Percentiles rank a stretch among this genome's conserved stretches.
Conservation (phyloP, 2,797 vertebrate genomes). For the Bradypodion pumilum region DNA sequence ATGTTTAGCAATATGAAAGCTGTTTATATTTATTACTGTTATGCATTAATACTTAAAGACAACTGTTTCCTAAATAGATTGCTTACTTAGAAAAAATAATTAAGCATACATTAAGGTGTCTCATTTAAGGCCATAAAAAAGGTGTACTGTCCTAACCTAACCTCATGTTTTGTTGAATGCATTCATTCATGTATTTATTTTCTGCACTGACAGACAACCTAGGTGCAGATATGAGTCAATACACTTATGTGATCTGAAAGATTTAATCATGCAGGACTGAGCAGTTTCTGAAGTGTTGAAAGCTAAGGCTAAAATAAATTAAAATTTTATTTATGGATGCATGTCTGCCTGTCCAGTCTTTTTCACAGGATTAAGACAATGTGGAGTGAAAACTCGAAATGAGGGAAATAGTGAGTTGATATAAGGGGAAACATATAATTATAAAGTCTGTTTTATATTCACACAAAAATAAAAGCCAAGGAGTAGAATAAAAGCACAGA, state of each 20-base stretch:
- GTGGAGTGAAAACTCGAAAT: not conserved
- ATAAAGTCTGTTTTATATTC: not conserved
- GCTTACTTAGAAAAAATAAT: slow-evolving; percentile 45
- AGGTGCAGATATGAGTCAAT: not conserved
- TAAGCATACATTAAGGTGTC: not conserved
- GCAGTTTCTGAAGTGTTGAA: not conserved
- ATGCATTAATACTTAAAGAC: slow-evolving; percentile 37
- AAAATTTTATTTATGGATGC: not conserved
- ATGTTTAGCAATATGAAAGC: slow-evolving; percentile 60
- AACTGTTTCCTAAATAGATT: slow-evolving; percentile 36
- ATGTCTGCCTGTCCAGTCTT: not conserved
- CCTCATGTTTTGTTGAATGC: slow-evolving; percentile 13
- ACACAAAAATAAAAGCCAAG: not conserved
- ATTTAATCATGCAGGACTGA: not conserved
- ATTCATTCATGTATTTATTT: slow-evolving; percentile 1
- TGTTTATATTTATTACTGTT: slow-evolving; percentile 63
- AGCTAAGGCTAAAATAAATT: not conserved
- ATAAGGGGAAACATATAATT: not conserved
- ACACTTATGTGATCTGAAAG: not conserved
- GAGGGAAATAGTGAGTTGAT: not conserved
- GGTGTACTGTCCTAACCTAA: not conserved
- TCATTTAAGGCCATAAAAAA: not conserved
- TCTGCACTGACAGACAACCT: not conserved
- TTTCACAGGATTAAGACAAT: not conserved
- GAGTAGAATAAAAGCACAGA: not conserved